A percentile compares a stretch with the other conserved stretches of the same genome.
These are phyloP conservation scores for Lucilia sericata DNA, from an alignment of 1,140 invertebrate genomes.

Conservation along the genomic window DNA sequence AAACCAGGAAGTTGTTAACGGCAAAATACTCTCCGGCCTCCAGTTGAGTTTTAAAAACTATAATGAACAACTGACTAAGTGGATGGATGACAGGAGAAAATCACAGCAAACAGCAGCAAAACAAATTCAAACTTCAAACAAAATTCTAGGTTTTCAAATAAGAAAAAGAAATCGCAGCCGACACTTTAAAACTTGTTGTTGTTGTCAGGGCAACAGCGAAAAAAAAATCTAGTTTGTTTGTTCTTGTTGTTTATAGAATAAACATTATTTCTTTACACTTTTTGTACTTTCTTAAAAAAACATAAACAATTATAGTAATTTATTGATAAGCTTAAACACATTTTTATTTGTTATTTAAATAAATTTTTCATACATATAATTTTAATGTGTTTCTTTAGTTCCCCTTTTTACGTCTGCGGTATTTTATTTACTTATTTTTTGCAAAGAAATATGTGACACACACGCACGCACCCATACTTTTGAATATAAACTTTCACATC, in stretches of 20 bases:
- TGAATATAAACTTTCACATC: slow-evolving; percentile 1
- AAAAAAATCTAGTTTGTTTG: neutral
- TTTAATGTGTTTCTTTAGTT: too few species aligned
- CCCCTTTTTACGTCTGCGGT: too few species aligned
- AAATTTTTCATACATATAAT: too few species aligned
- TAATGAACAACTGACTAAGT: too few species aligned
- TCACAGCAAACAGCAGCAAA: too few species aligned
- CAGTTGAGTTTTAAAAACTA: neutral
- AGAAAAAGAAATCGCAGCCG: too few species aligned
- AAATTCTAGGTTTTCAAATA: too few species aligned
- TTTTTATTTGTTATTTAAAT: neutral
- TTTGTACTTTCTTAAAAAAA: neutral
- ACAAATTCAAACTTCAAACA: too few species aligned
- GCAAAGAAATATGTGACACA: neutral
- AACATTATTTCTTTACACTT: neutral
- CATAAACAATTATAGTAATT: neutral
- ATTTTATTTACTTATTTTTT: neutral
- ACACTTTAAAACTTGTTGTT: neutral
- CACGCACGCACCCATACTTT: neutral
- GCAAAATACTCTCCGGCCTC: neutral
- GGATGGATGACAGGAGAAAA: too few species aligned
- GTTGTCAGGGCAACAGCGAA: slow-evolving; percentile 2
- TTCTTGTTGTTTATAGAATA: neutral
- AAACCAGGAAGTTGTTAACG: neutral
- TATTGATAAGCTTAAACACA: slow-evolving; percentile 6